These are phyloP conservation scores for Pseudopipra pipra DNA, from an alignment of 2,113 vertebrate species.

Conservation along the genomic window DNA sequence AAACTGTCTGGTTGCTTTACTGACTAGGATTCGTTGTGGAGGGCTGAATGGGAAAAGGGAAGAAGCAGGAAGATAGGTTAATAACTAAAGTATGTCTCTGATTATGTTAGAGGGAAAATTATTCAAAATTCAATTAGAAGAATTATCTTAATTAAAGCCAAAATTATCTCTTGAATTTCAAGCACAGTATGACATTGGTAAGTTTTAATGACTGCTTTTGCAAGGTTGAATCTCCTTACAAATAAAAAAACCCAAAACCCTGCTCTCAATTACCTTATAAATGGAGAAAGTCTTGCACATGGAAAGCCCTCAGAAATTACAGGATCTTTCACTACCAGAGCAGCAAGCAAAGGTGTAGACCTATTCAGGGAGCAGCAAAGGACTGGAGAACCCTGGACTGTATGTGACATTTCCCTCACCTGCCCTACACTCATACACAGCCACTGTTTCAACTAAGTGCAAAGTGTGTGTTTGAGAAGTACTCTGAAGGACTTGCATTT, in stretches of 20 bases:
- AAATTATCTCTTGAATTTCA: neutral
- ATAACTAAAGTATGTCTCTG: neutral
- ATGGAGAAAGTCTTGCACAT: neutral
- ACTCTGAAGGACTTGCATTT: neutral
- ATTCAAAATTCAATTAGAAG: neutral
- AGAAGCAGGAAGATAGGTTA: neutral
- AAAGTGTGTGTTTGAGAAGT: neutral
- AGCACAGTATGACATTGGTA: neutral
- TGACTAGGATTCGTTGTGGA: neutral
- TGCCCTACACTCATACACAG: neutral
- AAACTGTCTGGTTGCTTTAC: neutral
- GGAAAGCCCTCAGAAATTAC: neutral
- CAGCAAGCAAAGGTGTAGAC: neutral
- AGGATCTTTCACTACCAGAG: neutral
- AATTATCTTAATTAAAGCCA: neutral
- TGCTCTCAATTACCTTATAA: neutral
- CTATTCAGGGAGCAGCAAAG: neutral
- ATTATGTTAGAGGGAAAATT: neutral
- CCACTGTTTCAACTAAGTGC: neutral
- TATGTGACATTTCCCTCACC: accelerated
- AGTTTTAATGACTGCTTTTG: neutral
- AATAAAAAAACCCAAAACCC: accelerated
- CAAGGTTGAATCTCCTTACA: neutral
- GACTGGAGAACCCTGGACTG: neutral
- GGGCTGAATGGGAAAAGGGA: neutral